Base-by-base conservation (phyloP, 2,888 invertebrate genomes). In the Acanthosepion lycidas region DNA sequence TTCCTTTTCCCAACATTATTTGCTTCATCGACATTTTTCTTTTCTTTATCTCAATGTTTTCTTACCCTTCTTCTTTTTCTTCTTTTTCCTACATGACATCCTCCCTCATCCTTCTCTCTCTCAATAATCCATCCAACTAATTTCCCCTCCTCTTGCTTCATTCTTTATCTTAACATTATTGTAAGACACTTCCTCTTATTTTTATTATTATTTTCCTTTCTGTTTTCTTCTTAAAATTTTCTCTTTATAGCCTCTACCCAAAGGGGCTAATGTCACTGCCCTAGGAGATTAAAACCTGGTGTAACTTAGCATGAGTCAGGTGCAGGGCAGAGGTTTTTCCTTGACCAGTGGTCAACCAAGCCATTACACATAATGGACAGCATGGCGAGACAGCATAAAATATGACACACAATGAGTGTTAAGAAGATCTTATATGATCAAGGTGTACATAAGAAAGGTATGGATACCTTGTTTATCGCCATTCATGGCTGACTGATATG, bases 341-440 rank as follows among this genome's bases (percentile, higher is more conserved):
- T 78, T 78, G 78, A 78, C 78, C 78, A 33, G 15, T 78, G 78
- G 78, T 78, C 78, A 78, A 15, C n/a, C 78, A n/a, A 78, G 78
- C 78, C 78, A 78, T 78, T 78, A 78, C 33, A 78, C 33, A 78
- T 78, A 78, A 78, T 78, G 78, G 78, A 78, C 78, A 33, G n/a
- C 78, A n/a, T 18, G 78, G 33, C 12, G 78, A 78, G 78, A 78
- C 78, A 33, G 33, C 78, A 78, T 78, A 78, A 78, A 78, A 78
- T 78, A 78, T 78, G 78, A 78, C 78, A 78, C 78, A 23, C 15
- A 78, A n/a, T 5, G n/a, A 78, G n/a, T 33, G 78, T 78, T 78
- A 78, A 78, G 78, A 78, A 78, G 78, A 78, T 78, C 78, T 78
- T 78, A 78, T 78, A n/a, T n/a, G 78, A 78, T 78, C 78, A n/a